These are phyloP conservation scores for Gephyroberyx darwinii DNA, from an alignment of 2,797 vertebrate genomes.

Conservation along the genomic window DNA sequence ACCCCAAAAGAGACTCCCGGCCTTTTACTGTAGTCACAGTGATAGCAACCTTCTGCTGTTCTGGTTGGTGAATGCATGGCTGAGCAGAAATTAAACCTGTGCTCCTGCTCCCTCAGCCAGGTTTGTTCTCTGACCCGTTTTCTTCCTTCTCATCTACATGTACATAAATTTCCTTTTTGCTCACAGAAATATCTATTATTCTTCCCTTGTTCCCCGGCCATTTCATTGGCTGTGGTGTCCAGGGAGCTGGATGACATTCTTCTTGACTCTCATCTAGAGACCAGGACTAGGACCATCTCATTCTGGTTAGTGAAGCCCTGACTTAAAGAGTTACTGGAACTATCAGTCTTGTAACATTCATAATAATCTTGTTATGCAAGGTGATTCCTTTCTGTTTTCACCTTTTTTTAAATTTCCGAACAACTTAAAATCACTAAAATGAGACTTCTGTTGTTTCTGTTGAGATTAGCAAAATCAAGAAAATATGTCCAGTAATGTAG, in stretches of 20 bases:
- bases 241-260: conserved; percentile 58
- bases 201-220: conserved; percentile 55
- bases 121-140: conserved; percentile 67
- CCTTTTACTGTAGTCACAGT: conserved; percentile 31
- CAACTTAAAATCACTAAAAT: no score
- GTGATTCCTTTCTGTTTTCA: conserved; percentile 32
- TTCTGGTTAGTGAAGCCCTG: conserved; percentile 1
- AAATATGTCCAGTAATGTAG: no score
- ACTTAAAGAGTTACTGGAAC: conserved; percentile 26
- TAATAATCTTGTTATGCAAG: conserved; percentile 4
- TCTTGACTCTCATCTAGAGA: conserved; percentile 50
- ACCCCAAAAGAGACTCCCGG: conserved; percentile 39
- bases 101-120: conserved; percentile 55
- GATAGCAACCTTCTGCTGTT: conserved; percentile 38
- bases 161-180: conserved; percentile 70
- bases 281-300: conserved; percentile 12
- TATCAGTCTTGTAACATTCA: background rate
- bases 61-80: conserved; percentile 62
- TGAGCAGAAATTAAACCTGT: conserved; percentile 75
- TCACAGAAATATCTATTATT: conserved; percentile 74
- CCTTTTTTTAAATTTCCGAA: background rate
- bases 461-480: no score
- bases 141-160: conserved; percentile 75
- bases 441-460: no score
- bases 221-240: conserved; percentile 39